A percentile compares a stretch with the other conserved stretches of the same genome.
These are phyloP conservation scores for Manis javanica DNA, from an alignment of 2,797 vertebrate species.

Conservation along the genomic window DNA sequence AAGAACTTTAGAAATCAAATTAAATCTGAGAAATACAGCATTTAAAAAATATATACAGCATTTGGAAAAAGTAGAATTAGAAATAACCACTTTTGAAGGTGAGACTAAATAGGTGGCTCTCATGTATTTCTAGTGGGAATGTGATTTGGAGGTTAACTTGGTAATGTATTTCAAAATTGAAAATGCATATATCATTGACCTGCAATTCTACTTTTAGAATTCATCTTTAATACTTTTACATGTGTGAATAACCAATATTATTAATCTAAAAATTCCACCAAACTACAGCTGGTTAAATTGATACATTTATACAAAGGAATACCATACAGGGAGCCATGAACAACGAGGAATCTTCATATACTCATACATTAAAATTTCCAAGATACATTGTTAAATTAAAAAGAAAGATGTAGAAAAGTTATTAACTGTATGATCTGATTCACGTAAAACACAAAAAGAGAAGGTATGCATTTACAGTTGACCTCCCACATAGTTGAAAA, in stretches of 20 bases:
- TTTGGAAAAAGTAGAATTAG: background rate
- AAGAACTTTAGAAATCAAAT: background rate
- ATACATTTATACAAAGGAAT: background rate
- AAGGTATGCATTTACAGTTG: background rate
- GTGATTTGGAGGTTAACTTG: background rate
- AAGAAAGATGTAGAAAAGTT: background rate
- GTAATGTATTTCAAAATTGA: background rate
- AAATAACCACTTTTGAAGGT: background rate
- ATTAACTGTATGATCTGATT: background rate
- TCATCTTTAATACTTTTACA: background rate
- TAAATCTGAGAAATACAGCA: background rate
- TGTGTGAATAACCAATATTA: background rate
- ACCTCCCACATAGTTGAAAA: too few species aligned
- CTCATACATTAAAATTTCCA: background rate
- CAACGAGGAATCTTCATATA: constrained; percentile 2
- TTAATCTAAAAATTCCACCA: background rate
- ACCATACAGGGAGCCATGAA: background rate
- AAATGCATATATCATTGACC: background rate
- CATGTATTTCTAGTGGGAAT: background rate
- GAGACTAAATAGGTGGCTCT: background rate
- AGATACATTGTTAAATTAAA: background rate
- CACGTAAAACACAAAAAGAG: background rate
- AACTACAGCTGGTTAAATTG: background rate
- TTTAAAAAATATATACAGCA: background rate
- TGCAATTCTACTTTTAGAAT: background rate